Conservation (phyloP, 37 sponge, comb jelly and placozoan genomes). For the Oscarella lobularis region DNA sequence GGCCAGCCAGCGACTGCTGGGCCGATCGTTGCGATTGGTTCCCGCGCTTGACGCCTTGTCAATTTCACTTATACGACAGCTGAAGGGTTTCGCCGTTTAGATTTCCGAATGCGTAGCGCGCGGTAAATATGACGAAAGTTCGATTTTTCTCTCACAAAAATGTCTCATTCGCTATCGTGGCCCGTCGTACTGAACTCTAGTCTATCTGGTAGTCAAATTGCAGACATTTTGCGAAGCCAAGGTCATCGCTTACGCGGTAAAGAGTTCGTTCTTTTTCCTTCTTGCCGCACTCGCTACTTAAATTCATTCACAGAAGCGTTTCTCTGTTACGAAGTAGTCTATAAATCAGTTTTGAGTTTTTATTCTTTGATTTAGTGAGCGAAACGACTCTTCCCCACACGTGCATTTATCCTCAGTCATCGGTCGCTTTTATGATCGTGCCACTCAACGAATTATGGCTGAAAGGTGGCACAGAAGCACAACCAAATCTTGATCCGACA, state of each 20-base stretch:
- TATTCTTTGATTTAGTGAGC: slow-evolving; percentile 13
- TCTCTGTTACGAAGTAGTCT: too few relatives aligned
- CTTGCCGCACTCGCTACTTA: background rate
- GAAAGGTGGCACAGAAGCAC: slow-evolving; percentile 10
- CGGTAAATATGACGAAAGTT: too few relatives aligned
- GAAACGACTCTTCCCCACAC: slow-evolving; percentile 26
- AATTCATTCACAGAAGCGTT: background rate
- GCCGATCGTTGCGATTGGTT: too few relatives aligned
- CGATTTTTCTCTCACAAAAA: background rate
- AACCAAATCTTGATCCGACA: background rate
- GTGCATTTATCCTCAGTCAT: slow-evolving; percentile 50
- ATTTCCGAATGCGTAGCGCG: too few relatives aligned
- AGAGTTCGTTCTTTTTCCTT: background rate
- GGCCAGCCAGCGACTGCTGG: too few relatives aligned
- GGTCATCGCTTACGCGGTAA: background rate
- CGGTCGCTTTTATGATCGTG: slow-evolving; percentile 53
- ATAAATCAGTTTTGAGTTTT: too few relatives aligned
- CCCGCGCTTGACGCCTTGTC: too few relatives aligned
- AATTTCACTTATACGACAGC: too few relatives aligned
- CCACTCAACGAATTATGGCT: slow-evolving; percentile 12
- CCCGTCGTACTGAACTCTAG: background rate
- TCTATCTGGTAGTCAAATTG: background rate
- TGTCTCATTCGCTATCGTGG: background rate
- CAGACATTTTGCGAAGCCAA: background rate
- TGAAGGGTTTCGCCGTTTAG: too few relatives aligned